Base-by-base conservation (phyloP, 1,140 invertebrate genomes). In the Copidosoma floridanum region DNA sequence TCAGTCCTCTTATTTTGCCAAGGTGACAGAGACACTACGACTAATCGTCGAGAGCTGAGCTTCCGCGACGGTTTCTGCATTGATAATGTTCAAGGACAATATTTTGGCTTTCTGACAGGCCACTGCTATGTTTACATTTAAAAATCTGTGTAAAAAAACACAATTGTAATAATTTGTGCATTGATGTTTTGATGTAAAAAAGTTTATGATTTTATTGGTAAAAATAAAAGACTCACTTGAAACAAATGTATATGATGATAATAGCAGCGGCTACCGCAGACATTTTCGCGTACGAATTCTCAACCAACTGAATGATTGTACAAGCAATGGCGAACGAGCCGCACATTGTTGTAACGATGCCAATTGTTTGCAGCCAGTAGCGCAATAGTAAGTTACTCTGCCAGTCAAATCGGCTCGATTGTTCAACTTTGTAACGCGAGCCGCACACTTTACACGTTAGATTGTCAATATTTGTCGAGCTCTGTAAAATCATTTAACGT, bases 101-200 rank as follows among this genome's bases (percentile, higher is more conserved):
- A 94, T 91, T 79, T 93, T 93, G 56, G 92, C 91, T 29, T 92
- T 84, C 68, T 94, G 91, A 79, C 93, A 94, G 11, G 92, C 92
- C 38, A 88, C 86, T 10, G 93, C 86, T 1, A 92, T 92, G 71
- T 92, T 93, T 68, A 92, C 85, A 50, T 92, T 90, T 38, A 95
- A 82, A 74, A 91, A 92, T 77, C 88, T 89, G 65, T 8, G 74
- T 70, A 61, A 68, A 70, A 3, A 55, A 27, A 41, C 16, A 32
- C 24, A 37, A 38, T 16, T 38, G 21, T n/a, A n/a, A n/a, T n/a
- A n/a, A n/a, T n/a, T n/a, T n/a, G n/a, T n/a, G n/a, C n/a, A n/a
- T n/a, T n/a, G n/a, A n/a, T n/a, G n/a, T n/a, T n/a, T n/a, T n/a
- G n/a, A n/a, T n/a, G n/a, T n/a, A n/a, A n/a, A n/a, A n/a, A n/a